A percentile compares a stretch with the other conserved stretches of the same genome.
These are phyloP conservation scores for Cremastinae sp. DNA, from an alignment of 2,888 invertebrate species.

Conservation along the genomic window DNA sequence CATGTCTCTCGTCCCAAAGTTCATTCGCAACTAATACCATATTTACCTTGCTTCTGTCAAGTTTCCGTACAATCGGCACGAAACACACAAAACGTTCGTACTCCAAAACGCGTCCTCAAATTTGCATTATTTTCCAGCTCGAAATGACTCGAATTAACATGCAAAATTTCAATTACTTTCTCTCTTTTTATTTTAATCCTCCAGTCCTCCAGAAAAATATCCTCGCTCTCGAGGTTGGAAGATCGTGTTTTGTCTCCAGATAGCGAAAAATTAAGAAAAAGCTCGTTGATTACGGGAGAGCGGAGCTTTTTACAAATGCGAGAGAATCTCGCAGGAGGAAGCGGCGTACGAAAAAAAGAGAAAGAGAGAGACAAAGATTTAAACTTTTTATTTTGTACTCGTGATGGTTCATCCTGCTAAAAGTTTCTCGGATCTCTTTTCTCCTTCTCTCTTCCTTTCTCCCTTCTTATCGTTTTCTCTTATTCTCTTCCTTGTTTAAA, in stretches of 20 bases:
- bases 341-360: background rate
- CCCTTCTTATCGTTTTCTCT: constrained; percentile 7
- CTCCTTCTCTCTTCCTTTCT: constrained; percentile 34
- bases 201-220: too few relatives aligned
- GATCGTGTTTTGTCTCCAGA: too few relatives aligned
- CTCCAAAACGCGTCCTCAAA: too few relatives aligned
- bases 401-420: constrained; percentile 55
- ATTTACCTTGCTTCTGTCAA: constrained; percentile 23
- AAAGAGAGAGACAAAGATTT: constrained; percentile 12
- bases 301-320: too few relatives aligned
- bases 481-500: constrained; percentile 19
- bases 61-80: background rate
- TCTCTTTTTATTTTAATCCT: too few relatives aligned
- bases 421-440: constrained; percentile 51
- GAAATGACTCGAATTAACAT: too few relatives aligned
- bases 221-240: too few relatives aligned
- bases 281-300: too few relatives aligned
- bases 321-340: background rate
- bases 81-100: too few relatives aligned
- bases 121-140: too few relatives aligned
- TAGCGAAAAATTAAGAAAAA: too few relatives aligned
- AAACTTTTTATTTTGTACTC: constrained; percentile 54
- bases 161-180: too few relatives aligned
- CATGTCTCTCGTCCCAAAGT: constrained; percentile 21
- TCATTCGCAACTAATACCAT: constrained; percentile 28